Evolutionary conservation across 2,113 vertebrate species (phyloP), one percentile per base, ranked within the genome.

Genomic region (Perca flavescens): DNA sequence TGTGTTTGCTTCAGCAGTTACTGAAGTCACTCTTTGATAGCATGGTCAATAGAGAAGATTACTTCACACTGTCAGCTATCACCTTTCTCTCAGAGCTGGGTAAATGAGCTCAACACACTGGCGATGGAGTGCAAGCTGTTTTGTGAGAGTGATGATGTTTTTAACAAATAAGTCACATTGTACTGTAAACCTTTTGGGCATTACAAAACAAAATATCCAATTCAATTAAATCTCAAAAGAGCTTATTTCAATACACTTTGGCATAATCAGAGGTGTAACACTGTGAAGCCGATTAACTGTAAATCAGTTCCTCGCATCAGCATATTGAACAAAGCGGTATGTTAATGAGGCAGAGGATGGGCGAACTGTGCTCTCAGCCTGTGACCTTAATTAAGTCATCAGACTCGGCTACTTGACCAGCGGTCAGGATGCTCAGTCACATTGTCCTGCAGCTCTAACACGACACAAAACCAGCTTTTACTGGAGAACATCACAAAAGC

Each of bases 61-160:
- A 94, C 95, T 95, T 94, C 88, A 94, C 91, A 89, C 94, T 93
- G 94, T 95, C 94, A 92, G 94, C 91, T 95, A 95, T 95, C 88
- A 93, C 91, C 95, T 96, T 96, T 95, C 94, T 84, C 87, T 94
- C 80, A 31, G 63, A 66, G 87, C 86, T 56, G 91, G 88, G 65
- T 91, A 93, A 85, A 92, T 88, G 87, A 89, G 89, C 88, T 93
- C 82, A 86, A 78, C 53, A 75, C 74, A 69, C 73, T 52, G 25
- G 80, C 85, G 21, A 36, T 53, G 68, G 82, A 85, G 79, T 65
- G 68, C 77, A 4, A 40, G 57, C 56, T 80, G 78, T 25, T 25
- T 70, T 75, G 52, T 15, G 56, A 53, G 61, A 43, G 66, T 56
- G 25, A 86, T 63, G 15, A 49, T 65, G 56, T 43, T 43, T 47